Evolutionary conservation across 2,888 invertebrate genomes (phyloP).

Genomic region (Steinernema carpocapsae): DNA sequence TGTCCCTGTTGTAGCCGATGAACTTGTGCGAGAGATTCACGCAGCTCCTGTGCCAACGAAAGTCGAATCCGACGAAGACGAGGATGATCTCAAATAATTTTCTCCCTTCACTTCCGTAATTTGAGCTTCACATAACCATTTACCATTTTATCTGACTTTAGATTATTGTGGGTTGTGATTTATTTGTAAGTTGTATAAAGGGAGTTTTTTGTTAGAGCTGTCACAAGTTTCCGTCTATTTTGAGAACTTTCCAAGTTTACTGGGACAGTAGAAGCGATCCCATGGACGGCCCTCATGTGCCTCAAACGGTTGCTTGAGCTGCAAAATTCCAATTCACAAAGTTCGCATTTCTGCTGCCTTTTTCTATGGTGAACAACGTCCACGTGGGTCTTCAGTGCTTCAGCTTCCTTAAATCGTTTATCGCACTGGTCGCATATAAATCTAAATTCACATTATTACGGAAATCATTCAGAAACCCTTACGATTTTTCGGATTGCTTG

Average conservation of each 20-base stretch:
- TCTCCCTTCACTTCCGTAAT: neutral
- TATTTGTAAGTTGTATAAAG: neutral
- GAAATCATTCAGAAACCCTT: too few relatives aligned
- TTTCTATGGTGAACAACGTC: neutral
- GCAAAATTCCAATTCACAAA: neutral
- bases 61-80: slow-evolving; percentile 52
- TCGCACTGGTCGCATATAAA: neutral
- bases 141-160: neutral
- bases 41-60: too few relatives aligned
- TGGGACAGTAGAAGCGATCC: neutral
- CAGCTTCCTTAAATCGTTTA: neutral
- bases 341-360: neutral
- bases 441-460: too few relatives aligned
- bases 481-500: neutral
- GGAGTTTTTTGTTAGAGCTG: neutral
- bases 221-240: too few relatives aligned
- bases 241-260: too few relatives aligned
- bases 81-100: slow-evolving; percentile 43
- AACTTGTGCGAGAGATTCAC: too few relatives aligned
- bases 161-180: neutral
- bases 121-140: too few relatives aligned
- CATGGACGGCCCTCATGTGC: neutral
- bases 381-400: neutral
- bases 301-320: neutral
- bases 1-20: neutral